Percentiles rank a stretch among this genome's conserved stretches.
phyloP scores from a whole-genome alignment of 2,113 vertebrate species.

The Lontra canadensis region DNA sequence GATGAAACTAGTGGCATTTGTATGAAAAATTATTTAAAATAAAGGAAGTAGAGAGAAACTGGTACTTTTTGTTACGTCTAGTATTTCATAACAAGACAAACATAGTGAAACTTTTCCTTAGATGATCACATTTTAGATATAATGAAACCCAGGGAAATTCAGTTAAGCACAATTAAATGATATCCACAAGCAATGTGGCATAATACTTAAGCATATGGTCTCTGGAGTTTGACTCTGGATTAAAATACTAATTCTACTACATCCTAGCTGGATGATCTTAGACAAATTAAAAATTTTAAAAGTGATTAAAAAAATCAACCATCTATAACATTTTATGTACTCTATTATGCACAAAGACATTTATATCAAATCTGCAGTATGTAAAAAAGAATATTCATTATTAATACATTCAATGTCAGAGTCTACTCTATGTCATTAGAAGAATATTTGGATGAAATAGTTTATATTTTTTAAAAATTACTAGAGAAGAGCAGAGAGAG shows the following conservation, averaged over 20 bases:
- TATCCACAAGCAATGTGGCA: background rate
- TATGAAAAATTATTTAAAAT: background rate
- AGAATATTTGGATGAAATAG: background rate
- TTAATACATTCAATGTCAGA: background rate
- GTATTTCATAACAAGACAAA: background rate
- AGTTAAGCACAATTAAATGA: background rate
- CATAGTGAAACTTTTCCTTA: background rate
- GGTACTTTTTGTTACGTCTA: background rate
- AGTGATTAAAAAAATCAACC: background rate
- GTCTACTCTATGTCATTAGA: background rate
- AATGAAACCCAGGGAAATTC: background rate
- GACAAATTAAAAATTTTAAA: background rate
- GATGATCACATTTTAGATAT: background rate
- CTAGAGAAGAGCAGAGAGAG: background rate
- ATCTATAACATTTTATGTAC: background rate
- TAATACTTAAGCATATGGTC: background rate
- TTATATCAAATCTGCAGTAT: background rate
- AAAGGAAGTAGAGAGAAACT: background rate
- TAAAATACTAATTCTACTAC: background rate
- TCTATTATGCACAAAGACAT: background rate
- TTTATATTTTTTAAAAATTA: background rate
- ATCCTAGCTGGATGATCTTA: background rate
- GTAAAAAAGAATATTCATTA: background rate
- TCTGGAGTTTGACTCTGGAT: background rate
- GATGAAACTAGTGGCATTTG: background rate